These are phyloP conservation scores for Drosophila simulans DNA, from an alignment of 1,140 invertebrate genomes.

Conservation along the genomic window DNA sequence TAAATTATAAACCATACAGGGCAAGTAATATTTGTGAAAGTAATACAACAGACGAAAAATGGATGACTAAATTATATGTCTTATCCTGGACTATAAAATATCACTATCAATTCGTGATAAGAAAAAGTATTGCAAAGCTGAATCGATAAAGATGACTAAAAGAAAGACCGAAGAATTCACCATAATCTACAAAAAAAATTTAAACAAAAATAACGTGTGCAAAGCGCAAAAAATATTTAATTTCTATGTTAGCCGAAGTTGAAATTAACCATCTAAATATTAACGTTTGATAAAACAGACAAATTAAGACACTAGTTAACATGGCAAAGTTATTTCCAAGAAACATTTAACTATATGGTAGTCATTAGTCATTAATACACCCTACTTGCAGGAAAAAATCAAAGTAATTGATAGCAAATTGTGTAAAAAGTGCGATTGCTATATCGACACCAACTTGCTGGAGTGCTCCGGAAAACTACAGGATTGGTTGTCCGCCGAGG, in stretches of 20 bases:
- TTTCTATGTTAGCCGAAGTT: neutral
- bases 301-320: no score
- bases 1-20: no score
- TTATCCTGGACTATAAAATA: no score
- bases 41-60: neutral
- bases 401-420: conserved; percentile 51
- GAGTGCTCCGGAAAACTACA: conserved; percentile 76
- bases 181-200: neutral
- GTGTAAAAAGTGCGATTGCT: conserved; percentile 78
- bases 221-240: neutral
- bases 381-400: conserved; percentile 31
- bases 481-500: conserved; percentile 63
- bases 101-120: conserved; percentile 14
- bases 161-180: neutral
- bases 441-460: conserved; percentile 45
- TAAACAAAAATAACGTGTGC: neutral
- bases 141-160: conserved; percentile 1
- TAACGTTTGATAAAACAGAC: no score
- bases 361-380: no score
- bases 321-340: no score
- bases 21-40: neutral
- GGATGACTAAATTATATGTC: neutral
- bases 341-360: no score
- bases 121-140: neutral
- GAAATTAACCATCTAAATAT: no score